Evolutionary conservation across 2,888 invertebrate species (phyloP).

Genomic region (Drosophila anomelani): DNA sequence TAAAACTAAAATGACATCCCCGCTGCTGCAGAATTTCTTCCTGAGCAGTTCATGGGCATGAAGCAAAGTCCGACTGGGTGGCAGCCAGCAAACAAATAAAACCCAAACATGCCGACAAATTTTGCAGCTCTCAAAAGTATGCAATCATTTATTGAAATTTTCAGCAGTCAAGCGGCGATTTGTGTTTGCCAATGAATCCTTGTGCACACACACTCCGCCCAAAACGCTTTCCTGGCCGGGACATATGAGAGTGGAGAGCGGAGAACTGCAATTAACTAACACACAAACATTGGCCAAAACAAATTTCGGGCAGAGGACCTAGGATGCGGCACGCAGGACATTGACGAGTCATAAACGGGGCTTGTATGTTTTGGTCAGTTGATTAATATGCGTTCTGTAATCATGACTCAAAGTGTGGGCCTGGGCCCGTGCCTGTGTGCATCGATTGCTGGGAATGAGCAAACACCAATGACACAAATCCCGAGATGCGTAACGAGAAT

Average conservation of each 20-base stretch:
- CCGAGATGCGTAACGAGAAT: slow-evolving; percentile 57
- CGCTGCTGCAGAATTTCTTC: no score
- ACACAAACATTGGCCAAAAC: slow-evolving; percentile 22
- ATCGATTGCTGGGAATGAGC: slow-evolving; percentile 62
- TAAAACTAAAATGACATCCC: no score
- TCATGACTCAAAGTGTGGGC: slow-evolving; percentile 12
- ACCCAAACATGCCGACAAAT: slow-evolving; percentile 34
- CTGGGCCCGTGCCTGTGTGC: slow-evolving; percentile 10
- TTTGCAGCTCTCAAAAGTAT: slow-evolving; percentile 57
- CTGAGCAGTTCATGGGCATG: no score
- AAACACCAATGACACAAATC: slow-evolving; percentile 49
- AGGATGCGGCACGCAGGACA: not conserved
- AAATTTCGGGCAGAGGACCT: slow-evolving; percentile 12
- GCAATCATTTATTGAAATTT: slow-evolving; percentile 58
- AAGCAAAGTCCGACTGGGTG: no score
- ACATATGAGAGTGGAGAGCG: not conserved
- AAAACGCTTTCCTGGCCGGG: not conserved
- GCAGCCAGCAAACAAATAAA: slow-evolving; percentile 15
- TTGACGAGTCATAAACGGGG: slow-evolving; percentile 7
- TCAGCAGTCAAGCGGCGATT: slow-evolving; percentile 27
- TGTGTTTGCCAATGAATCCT: slow-evolving; percentile 8
- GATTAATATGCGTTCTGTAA: slow-evolving; percentile 58
- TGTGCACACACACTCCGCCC: no score
- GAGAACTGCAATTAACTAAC: slow-evolving; percentile 50
- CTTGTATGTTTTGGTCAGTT: slow-evolving; percentile 50